phyloP scores from a whole-genome alignment of 2,888 invertebrate genomes.

The Capitulum mitella region DNA sequence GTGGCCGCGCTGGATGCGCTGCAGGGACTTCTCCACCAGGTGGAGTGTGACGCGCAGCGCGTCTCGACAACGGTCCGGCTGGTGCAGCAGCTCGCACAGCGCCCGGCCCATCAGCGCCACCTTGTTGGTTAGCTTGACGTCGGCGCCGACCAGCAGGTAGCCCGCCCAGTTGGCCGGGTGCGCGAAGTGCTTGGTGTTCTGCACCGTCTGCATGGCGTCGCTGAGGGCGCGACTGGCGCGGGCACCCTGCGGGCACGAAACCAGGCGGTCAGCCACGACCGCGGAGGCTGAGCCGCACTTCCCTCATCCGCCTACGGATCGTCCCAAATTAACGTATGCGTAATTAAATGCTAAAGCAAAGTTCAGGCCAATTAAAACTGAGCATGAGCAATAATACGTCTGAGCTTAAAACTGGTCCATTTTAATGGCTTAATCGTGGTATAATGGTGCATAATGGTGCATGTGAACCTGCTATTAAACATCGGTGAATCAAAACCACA shows the following conservation, averaged over 20 bases:
- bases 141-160: constrained; percentile 76
- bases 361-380: too few relatives aligned
- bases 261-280: too few relatives aligned
- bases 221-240: constrained; percentile 64
- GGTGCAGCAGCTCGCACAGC: constrained; percentile 74
- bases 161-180: constrained; percentile 96
- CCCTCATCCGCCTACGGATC: too few relatives aligned
- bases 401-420: too few relatives aligned
- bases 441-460: too few relatives aligned
- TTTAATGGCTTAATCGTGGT: too few relatives aligned
- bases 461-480: too few relatives aligned
- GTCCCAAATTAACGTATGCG: too few relatives aligned
- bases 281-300: too few relatives aligned
- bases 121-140: constrained; percentile 83
- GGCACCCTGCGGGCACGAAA: constrained; percentile 41
- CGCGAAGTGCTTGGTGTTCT: constrained; percentile 87
- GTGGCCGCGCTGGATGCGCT: constrained; percentile 86
- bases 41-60: constrained; percentile 87
- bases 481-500: too few relatives aligned
- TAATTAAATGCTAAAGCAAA: too few relatives aligned
- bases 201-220: constrained; percentile 91
- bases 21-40: constrained; percentile 87
- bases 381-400: too few relatives aligned
- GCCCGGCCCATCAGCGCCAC: constrained; percentile 91
- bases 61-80: constrained; percentile 85